Evolutionary conservation across 2,888 invertebrate genomes (phyloP), one percentile per base, ranked within the genome.

Genomic region (Erynnis tages): DNA sequence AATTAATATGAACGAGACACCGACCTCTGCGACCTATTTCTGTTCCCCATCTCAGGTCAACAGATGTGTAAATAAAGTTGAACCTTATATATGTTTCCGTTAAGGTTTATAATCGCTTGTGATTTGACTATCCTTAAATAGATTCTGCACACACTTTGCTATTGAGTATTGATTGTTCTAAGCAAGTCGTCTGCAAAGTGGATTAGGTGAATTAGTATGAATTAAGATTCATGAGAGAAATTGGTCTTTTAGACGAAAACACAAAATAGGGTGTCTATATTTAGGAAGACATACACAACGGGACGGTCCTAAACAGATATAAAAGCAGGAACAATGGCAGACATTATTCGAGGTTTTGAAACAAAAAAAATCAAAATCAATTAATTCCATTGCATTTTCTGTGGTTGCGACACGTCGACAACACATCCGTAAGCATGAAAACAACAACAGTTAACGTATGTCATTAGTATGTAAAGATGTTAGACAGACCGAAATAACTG

Each of bases 11-110:
- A 73, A 74, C 66, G 76, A 73, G 73, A 78, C 71, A 67, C 59
- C 71, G 71, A 77, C 80, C 66, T 67, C 63, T 58, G 66, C 82
- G 84, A 83, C 85, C 85, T 69, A 84, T 82, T 84, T 85, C 73
- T 71, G 66, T 62, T 66, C 66, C 66, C 72, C 66, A 71, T 70
- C 63, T 66, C 71, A 73, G 81, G 77, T 82, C 80, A 79, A 66
- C 65, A 68, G 64, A 59, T 56, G 11, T 23, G 52, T 58, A 17
- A 35, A 30, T 30, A 69, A 69, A 58, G 25, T 53, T 57, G 32
- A 61, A 61, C 69, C 54, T 58, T 75, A 65, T 30, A n/a, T n/a
- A n/a, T n/a, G n/a, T n/a, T 0, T 1, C 0, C 1, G 0, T 0
- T 21, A 65, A 67, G 55, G 61, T 64, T 55, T 27, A 30, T 32